Conservation (phyloP, 2,888 invertebrate species). For the Plebejus anna region DNA sequence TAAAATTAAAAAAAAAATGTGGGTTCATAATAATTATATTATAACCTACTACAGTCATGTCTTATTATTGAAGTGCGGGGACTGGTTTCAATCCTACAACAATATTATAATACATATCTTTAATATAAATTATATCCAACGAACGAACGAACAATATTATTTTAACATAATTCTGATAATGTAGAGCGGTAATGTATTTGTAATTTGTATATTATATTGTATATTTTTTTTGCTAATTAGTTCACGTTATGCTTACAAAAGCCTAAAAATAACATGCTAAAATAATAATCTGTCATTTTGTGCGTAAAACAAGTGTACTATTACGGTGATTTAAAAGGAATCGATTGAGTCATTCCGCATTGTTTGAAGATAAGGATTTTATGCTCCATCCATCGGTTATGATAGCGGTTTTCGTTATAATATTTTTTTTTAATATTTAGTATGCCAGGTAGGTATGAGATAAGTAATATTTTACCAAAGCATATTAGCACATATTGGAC, state of each 20-base stretch:
- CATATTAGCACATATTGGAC: not conserved
- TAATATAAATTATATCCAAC: not conserved
- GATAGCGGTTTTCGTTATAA: not conserved
- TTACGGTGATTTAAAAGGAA: not conserved
- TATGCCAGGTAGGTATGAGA: not conserved
- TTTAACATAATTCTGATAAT: not conserved
- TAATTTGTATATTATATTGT: not conserved
- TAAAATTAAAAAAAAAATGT: too few relatives aligned
- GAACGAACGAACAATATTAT: too few relatives aligned
- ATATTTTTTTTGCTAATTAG: not conserved
- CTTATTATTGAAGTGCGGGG: too few relatives aligned
- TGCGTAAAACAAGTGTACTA: not conserved
- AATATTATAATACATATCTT: not conserved
- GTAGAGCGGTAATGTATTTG: not conserved
- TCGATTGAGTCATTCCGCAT: constrained; percentile 2
- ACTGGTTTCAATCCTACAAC: not conserved
- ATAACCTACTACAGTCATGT: too few relatives aligned
- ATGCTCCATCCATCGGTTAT: constrained; percentile 1
- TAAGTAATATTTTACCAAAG: not conserved
- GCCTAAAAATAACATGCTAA: not conserved
- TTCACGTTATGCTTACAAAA: not conserved
- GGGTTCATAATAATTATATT: too few relatives aligned
- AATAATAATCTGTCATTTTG: not conserved
- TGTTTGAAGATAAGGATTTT: not conserved
- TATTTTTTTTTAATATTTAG: not conserved